Percentiles rank a stretch among this genome's conserved stretches.
phyloP scores from a whole-genome alignment of 2,888 invertebrate genomes.

The Drosophila seclusa region DNA sequence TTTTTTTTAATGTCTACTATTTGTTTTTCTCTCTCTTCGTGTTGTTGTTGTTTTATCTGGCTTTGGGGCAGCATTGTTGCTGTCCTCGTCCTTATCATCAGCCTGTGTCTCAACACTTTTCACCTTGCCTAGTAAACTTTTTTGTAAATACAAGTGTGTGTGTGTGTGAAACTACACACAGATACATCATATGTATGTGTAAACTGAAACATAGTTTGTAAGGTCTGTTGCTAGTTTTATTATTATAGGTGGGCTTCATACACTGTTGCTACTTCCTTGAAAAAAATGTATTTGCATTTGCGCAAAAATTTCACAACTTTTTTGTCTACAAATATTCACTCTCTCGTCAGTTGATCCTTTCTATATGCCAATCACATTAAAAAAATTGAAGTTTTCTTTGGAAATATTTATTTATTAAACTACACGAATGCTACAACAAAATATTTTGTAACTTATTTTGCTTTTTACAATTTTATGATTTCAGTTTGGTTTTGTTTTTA shows the following conservation, averaged over 20 bases:
- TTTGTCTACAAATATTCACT: not conserved
- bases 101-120: conserved; percentile 63
- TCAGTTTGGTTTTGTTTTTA: not conserved
- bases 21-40: conserved; percentile 28
- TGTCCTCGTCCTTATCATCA: conserved; percentile 26
- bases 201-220: not conserved
- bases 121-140: conserved; percentile 19
- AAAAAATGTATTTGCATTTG: not conserved
- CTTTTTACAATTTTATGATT: too few species aligned
- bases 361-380: not conserved
- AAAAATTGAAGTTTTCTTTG: not conserved
- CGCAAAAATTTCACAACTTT: not conserved
- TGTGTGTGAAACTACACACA: not conserved
- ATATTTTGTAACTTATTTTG: not conserved
- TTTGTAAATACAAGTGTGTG: conserved; percentile 1
- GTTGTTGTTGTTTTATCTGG: conserved; percentile 30
- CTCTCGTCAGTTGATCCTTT: not conserved
- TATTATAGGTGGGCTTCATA: not conserved
- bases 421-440: not conserved
- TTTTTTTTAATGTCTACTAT: conserved; percentile 8
- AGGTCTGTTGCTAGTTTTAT: not conserved
- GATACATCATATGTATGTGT: not conserved
- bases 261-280: not conserved
- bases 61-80: conserved; percentile 17
- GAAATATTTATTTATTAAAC: not conserved